A percentile compares a stretch with the other conserved stretches of the same genome.
phyloP scores from a whole-genome alignment of 2,113 vertebrate genomes.

The Ophthalmolycus amberensis region DNA sequence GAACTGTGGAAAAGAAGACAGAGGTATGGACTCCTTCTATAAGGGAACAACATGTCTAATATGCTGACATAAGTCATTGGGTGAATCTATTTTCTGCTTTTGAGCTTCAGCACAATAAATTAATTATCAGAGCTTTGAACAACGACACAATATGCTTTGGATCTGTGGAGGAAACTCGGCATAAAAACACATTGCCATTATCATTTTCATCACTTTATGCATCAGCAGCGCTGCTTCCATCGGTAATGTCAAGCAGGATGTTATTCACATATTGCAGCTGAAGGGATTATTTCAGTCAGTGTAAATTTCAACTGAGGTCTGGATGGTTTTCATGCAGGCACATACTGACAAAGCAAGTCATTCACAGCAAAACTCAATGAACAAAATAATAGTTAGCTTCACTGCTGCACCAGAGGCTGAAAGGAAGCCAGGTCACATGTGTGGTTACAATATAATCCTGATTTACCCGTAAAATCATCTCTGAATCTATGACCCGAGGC shows the following conservation, averaged over 20 bases:
- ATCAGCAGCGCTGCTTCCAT: neutral
- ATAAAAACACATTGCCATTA: neutral
- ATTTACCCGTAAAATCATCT: neutral
- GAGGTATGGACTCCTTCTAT: neutral
- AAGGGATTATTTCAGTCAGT: slow-evolving; percentile 22
- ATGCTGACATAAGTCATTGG: neutral
- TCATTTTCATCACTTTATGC: neutral
- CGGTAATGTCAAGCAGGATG: neutral
- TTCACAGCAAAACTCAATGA: slow-evolving; percentile 41
- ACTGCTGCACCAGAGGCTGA: slow-evolving; percentile 22
- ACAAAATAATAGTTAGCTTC: slow-evolving; percentile 16
- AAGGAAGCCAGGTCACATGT: slow-evolving; percentile 20
- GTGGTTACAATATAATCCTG: slow-evolving; percentile 7
- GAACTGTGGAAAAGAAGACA: neutral
- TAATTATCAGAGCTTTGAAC: neutral
- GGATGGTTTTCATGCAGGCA: slow-evolving; percentile 7
- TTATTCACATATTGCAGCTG: slow-evolving; percentile 27
- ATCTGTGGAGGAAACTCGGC: slow-evolving; percentile 5
- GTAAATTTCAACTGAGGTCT: neutral
- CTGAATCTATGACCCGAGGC: slow-evolving; percentile 1
- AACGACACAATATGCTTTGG: neutral
- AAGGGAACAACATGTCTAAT: neutral
- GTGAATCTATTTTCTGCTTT: slow-evolving; percentile 19
- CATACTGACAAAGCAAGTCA: slow-evolving; percentile 10
- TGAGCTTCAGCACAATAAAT: neutral